Evolutionary conservation across 2,888 invertebrate species (phyloP).

Genomic region (Morpho helenor): DNA sequence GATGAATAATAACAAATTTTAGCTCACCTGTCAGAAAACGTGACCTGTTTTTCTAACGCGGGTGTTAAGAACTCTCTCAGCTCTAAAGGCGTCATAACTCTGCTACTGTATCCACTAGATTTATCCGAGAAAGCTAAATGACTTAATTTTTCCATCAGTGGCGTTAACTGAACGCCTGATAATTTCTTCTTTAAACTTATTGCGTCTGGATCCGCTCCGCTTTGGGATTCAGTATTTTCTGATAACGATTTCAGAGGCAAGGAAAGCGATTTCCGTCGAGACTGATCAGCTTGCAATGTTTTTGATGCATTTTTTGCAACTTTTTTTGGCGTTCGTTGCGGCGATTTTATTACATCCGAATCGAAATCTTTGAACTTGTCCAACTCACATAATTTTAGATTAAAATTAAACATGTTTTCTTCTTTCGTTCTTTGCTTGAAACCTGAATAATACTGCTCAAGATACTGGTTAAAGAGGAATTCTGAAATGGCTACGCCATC

Average conservation of each 20-base stretch:
- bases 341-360: slow-evolving; percentile 61
- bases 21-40: slow-evolving; percentile 55
- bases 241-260: slow-evolving; percentile 85
- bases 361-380: slow-evolving; percentile 74
- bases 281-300: slow-evolving; percentile 53
- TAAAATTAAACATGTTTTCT: slow-evolving; percentile 64
- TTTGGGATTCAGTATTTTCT: slow-evolving; percentile 60
- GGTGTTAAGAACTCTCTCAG: slow-evolving; percentile 67
- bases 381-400: slow-evolving; percentile 55
- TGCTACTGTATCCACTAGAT: slow-evolving; percentile 83
- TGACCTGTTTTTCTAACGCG: slow-evolving; percentile 56
- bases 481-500: slow-evolving; percentile 87
- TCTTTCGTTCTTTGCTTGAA: slow-evolving; percentile 69
- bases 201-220: slow-evolving; percentile 50
- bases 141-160: slow-evolving; percentile 89
- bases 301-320: slow-evolving; percentile 53
- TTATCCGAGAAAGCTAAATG: slow-evolving; percentile 84
- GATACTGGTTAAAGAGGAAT: slow-evolving; percentile 84
- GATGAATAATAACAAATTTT: not conserved
- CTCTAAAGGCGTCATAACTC: slow-evolving; percentile 82
- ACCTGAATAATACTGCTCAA: slow-evolving; percentile 82
- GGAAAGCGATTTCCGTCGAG: slow-evolving; percentile 80
- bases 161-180: slow-evolving; percentile 86
- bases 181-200: slow-evolving; percentile 73
- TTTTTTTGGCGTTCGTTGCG: slow-evolving; percentile 67